Evolutionary conservation across 2,113 vertebrate species (phyloP).

Genomic region (Plecotus auritus): DNA sequence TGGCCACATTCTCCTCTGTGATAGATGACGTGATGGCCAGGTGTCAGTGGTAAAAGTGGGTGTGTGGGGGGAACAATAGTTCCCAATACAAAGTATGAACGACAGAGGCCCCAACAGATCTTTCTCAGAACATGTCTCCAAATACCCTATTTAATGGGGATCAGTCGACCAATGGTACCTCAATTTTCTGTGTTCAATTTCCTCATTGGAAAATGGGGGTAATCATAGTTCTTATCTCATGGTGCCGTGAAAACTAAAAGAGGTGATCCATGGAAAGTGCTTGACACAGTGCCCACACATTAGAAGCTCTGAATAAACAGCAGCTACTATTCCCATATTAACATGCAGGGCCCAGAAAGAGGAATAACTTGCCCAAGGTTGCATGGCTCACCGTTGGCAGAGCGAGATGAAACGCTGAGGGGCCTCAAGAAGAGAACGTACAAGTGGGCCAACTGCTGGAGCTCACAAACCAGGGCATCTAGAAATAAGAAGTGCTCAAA

Average conservation of each 20-base stretch:
- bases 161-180: rapidly evolving
- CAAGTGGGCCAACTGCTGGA: neutral
- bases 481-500: slow-evolving; percentile 60
- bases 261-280: neutral
- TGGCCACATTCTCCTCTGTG: neutral
- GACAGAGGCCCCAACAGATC: neutral
- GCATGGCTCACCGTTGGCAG: rapidly evolving
- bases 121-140: neutral
- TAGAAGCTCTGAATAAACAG: neutral
- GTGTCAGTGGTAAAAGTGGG: neutral
- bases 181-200: neutral
- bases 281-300: neutral
- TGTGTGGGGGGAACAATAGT: neutral
- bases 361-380: neutral
- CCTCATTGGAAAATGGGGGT: neutral
- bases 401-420: neutral
- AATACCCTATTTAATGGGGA: neutral
- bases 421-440: neutral
- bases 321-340: neutral
- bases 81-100: neutral
- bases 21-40: neutral
- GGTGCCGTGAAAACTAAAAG: neutral
- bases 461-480: slow-evolving; percentile 46
- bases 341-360: neutral
- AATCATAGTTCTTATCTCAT: neutral